Percentiles rank a stretch among this genome's conserved stretches.
Conservation (phyloP, 1,140 invertebrate genomes). For the Melitaea cinxia region DNA sequence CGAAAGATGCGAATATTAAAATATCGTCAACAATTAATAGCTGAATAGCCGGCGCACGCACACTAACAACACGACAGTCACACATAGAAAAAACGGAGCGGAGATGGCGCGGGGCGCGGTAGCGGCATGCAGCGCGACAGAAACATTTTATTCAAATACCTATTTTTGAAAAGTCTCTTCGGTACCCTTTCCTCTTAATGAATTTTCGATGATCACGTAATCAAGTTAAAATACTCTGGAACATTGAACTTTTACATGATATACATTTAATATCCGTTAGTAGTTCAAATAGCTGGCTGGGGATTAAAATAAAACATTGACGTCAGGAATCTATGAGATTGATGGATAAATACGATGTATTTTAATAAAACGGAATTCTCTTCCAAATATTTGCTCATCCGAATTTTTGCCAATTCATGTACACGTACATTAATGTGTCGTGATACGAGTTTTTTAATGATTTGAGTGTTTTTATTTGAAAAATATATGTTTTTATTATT, state of each 20-base stretch:
- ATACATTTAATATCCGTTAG: constrained; percentile 40
- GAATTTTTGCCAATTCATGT: background rate
- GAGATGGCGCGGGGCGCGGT: no score
- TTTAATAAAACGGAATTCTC: constrained; percentile 25
- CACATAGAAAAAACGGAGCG: no score
- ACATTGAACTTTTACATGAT: constrained; percentile 34
- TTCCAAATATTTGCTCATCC: constrained; percentile 13
- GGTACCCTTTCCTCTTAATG: no score
- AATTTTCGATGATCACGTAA: constrained; percentile 35
- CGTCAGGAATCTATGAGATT: constrained; percentile 32
- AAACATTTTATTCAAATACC: no score
- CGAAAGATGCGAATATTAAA: no score
- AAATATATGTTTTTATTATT: no score
- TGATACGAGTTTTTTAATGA: background rate
- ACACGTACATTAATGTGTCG: background rate
- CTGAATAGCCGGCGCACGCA: no score
- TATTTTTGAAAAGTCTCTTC: no score
- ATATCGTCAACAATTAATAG: no score
- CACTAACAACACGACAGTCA: no score
- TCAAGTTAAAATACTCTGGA: constrained; percentile 33
- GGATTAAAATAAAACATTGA: constrained; percentile 38
- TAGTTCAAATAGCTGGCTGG: constrained; percentile 37
- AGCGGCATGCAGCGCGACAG: no score
- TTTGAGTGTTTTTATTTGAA: background rate
- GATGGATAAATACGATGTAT: constrained; percentile 21